Base-by-base conservation (phyloP, 1,140 invertebrate genomes). In the Eciton burchellii region DNA sequence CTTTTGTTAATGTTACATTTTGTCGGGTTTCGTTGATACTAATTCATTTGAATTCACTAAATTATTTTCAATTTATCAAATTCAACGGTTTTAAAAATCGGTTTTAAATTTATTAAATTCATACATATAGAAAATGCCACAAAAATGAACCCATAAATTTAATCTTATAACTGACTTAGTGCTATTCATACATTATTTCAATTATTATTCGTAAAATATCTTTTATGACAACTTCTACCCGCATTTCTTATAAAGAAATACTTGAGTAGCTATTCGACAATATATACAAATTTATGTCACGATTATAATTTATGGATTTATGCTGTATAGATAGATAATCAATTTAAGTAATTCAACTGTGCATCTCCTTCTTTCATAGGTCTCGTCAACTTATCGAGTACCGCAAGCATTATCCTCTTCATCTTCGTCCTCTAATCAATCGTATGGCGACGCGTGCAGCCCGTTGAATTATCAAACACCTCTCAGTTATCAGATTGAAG, bases 381-480 rank as follows among this genome's bases (percentile, higher is more conserved):
- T 81, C 0, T 0, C 63, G 0, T 9, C 65, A 11, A 54, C 35
- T 8, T 82, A 72, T 21, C 86, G 84, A 19, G 57, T 79, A 6
- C 54, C n/a, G 9, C 87, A 87, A 41, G 52, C 79, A 9, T 65
- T 86, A 0, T 91, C 88, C 0, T 88, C 86, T 0, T 90, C 90
- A 2, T 90, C 89, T 0, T 91, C 91, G 0, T 92, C 91, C 3
- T 92, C 91, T 2, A 89, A 81, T 54, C 87, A 91, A 19, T 92
- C 90, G 0, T 90, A 88, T 49, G 84, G 86, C 6, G 90, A 91
- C 8, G 88, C 88, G 0, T 79, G 85, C 0, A 92, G 90, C 71
- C 89, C 92, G 0, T 63, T 49, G 12, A 90, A 87, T 26, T 89
- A 88, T 35, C 86, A 87, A 8, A 68, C 62, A 14, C 49, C 85